Evolutionary conservation across 2,797 vertebrate species (phyloP), one percentile per base, ranked within the genome.

Genomic region (Gallinago nigripennis): DNA sequence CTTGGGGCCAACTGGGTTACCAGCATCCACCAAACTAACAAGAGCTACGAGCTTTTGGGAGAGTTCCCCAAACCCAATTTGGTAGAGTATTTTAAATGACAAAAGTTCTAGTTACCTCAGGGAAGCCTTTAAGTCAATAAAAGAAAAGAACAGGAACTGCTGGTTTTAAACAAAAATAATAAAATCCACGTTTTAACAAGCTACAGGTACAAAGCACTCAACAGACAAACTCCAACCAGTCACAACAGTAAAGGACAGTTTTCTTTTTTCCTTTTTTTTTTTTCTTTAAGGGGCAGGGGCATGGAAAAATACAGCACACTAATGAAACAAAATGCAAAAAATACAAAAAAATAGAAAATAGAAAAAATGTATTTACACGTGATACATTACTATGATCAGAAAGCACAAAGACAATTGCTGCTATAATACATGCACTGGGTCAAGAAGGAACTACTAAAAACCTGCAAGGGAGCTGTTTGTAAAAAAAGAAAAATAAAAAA

Each of bases 321-420:
- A 98, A 98, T 97, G 97, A 97, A 98, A 98, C 97, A 94, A 97
- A 98, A 98, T 97, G 98, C 97, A 95, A 98, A 98, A 98, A 97
- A 97, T 96, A 97, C 95, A 97, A 97, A 98, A 98, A 98, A 98
- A 97, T 95, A 97, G 98, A 97, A 98, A 98, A 98, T 98, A 98
- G 98, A 97, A 98, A 98, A 98, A 98, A 98, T 98, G 98, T 98
- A 98, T 98, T 98, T 98, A 98, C 98, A 98, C 97, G 98, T 97
- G 96, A 98, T 98, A 98, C 98, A 98, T 98, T 95, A 98, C 98
- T 98, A 97, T 97, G 98, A 98, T 98, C 97, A 91, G 97, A 98
- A 97, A 97, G 97, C 98, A 98, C 98, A 95, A 94, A 97, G 98
- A 98, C 97, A 86, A 94, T 91, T 95, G 97, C 97, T 96, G 98